phyloP scores from a whole-genome alignment of 2,888 invertebrate genomes.

The Hanleya hanleyi region DNA sequence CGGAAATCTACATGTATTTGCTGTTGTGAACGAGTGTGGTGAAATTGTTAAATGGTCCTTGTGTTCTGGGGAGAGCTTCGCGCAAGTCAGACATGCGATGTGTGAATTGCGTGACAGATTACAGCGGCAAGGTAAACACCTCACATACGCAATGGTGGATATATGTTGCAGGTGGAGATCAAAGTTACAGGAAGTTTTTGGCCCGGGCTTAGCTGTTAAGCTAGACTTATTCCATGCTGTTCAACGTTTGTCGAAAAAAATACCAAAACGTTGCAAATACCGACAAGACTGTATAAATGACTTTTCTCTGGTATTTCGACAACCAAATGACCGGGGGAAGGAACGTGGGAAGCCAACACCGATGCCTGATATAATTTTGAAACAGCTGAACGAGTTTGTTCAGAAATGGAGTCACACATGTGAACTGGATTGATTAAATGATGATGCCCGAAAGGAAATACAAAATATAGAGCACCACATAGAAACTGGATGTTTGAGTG shows the following conservation, averaged over 20 bases:
- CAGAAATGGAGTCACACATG: not conserved
- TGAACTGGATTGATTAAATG: too few species aligned
- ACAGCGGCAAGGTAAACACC: not conserved
- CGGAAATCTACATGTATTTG: not conserved
- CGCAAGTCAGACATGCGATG: not conserved
- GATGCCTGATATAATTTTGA: not conserved
- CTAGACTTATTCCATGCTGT: too few species aligned
- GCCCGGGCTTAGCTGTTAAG: too few species aligned
- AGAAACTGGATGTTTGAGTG: too few species aligned
- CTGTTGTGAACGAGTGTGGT: not conserved
- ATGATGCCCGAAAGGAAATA: too few species aligned
- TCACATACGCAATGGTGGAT: not conserved
- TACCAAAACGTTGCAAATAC: too few species aligned
- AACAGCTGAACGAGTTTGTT: not conserved
- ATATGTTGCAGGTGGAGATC: too few species aligned
- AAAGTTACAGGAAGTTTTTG: too few species aligned
- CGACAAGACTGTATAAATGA: not conserved
- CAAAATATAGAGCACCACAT: too few species aligned
- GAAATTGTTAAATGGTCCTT: slow-evolving; percentile 2
- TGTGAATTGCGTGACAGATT: not conserved
- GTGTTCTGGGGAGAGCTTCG: not conserved
- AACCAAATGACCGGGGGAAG: not conserved
- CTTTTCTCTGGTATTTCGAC: not conserved
- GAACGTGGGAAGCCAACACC: not conserved
- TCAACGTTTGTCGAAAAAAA: too few species aligned